Evolutionary conservation across 2,888 invertebrate genomes (phyloP).

Genomic region (Heterodera filipjevi): DNA sequence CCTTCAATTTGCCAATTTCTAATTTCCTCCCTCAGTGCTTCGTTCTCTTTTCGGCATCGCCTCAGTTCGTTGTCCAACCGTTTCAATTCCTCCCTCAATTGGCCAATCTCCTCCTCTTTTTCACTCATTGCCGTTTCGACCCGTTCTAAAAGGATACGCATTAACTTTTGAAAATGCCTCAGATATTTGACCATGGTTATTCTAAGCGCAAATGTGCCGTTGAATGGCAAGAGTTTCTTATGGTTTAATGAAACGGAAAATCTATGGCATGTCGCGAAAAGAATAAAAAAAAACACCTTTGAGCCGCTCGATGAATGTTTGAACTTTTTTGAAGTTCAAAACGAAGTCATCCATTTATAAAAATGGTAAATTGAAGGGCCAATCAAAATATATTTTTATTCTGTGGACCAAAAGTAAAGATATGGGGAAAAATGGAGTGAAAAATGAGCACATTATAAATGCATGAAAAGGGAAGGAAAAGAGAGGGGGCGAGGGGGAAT

Average conservation of each 20-base stretch:
- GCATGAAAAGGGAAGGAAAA: neutral
- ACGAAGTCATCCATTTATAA: conserved; percentile 1
- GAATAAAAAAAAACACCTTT: neutral
- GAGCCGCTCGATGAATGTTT: conserved; percentile 5
- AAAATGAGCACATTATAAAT: neutral
- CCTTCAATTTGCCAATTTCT: neutral
- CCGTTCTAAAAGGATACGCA: neutral
- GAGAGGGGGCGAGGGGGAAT: neutral
- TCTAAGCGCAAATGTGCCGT: neutral
- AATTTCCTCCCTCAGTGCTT: neutral
- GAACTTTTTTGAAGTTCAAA: conserved; percentile 3
- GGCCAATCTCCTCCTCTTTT: neutral
- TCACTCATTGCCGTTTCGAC: neutral
- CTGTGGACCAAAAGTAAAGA: neutral
- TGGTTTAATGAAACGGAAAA: too few species aligned
- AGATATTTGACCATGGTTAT: neutral
- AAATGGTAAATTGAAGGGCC: neutral
- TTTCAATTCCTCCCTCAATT: conserved; percentile 10
- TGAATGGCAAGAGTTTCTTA: too few species aligned
- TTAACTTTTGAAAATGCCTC: neutral
- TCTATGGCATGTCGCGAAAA: neutral
- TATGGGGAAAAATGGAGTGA: neutral
- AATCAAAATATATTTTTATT: neutral
- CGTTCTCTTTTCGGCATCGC: neutral
- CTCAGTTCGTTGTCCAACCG: neutral